These are phyloP conservation scores for Pseudomyrmex gracilis DNA, from an alignment of 1,140 invertebrate species.

Conservation along the genomic window DNA sequence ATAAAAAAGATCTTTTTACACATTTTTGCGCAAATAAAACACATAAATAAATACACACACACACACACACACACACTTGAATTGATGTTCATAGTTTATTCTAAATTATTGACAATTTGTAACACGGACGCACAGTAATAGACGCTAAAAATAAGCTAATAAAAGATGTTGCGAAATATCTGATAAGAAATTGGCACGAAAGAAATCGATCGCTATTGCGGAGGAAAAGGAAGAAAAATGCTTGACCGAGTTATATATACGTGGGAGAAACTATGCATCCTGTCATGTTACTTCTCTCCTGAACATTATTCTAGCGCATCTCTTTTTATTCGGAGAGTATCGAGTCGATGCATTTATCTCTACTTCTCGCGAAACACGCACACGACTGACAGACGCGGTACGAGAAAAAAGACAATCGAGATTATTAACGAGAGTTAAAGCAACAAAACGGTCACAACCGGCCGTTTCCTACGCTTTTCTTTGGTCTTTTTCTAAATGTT, in stretches of 20 bases:
- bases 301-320: slow-evolving; percentile 5
- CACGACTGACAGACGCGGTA: slow-evolving; percentile 29
- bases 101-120: background rate
- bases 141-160: slow-evolving; percentile 14
- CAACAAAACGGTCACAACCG: slow-evolving; percentile 57
- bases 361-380: slow-evolving; percentile 37
- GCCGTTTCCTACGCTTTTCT: slow-evolving; percentile 34
- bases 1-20: no score
- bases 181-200: slow-evolving; percentile 39
- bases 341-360: slow-evolving; percentile 46
- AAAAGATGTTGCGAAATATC: slow-evolving; percentile 23
- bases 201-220: slow-evolving; percentile 33
- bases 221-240: slow-evolving; percentile 15
- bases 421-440: slow-evolving; percentile 65
- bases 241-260: background rate
- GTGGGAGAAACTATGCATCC: slow-evolving; percentile 8
- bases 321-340: slow-evolving; percentile 24
- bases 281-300: slow-evolving; percentile 13
- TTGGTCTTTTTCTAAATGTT: background rate
- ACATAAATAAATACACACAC: no score
- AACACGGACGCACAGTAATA: background rate
- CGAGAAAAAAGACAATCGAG: slow-evolving; percentile 56
- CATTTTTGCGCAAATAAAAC: no score
- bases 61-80: no score
- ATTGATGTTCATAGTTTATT: background rate